These are phyloP conservation scores for Odontomachus brunneus DNA, from an alignment of 1,140 invertebrate genomes.

Conservation along the genomic window DNA sequence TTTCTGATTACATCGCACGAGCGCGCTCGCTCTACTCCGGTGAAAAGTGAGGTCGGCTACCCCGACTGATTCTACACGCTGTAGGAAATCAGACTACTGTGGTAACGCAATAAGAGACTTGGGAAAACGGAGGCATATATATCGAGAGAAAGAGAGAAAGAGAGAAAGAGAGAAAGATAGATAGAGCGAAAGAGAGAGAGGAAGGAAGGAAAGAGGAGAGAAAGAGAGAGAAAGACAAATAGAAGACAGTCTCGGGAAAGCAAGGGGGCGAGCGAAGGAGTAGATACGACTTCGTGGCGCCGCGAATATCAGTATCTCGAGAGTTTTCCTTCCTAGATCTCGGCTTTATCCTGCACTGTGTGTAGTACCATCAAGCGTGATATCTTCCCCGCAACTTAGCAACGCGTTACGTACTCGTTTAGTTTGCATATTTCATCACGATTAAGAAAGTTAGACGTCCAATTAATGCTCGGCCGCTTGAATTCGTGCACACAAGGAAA, in stretches of 20 bases:
- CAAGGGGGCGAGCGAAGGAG: conserved; percentile 21
- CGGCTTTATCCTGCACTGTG: conserved; percentile 4
- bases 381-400: conserved; percentile 35
- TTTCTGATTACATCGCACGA: conserved; percentile 37
- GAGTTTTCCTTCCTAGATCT: conserved; percentile 24
- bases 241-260: conserved; percentile 16
- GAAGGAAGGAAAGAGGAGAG: conserved; percentile 37
- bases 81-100: conserved; percentile 56
- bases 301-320: conserved; percentile 42
- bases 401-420: conserved; percentile 32
- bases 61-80: conserved; percentile 49
- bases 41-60: conserved; percentile 55
- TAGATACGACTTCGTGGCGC: conserved; percentile 59
- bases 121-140: conserved; percentile 30
- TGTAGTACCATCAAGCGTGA: neutral
- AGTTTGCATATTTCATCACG: conserved; percentile 56
- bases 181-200: conserved; percentile 33
- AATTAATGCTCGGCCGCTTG: conserved; percentile 32
- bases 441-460: conserved; percentile 41
- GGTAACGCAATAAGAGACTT: conserved; percentile 54
- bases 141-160: conserved; percentile 42
- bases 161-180: conserved; percentile 28
- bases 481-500: conserved; percentile 17
- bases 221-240: conserved; percentile 27
- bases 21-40: neutral